These are phyloP conservation scores for Syrphus vitripennis DNA, from an alignment of 2,888 invertebrate species.

Conservation along the genomic window DNA sequence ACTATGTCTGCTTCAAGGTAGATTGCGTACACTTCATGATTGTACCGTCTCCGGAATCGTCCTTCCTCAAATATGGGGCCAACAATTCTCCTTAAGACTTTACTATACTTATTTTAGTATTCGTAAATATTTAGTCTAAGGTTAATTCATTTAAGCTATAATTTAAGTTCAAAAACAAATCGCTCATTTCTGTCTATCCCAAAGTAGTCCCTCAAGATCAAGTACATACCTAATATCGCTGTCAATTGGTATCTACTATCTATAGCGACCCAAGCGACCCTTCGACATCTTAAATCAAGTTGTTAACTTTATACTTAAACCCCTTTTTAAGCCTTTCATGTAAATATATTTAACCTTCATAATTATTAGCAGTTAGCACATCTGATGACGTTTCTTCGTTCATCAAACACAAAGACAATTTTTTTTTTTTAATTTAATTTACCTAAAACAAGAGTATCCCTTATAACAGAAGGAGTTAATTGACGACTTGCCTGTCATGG, in stretches of 20 bases:
- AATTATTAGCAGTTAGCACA: not conserved
- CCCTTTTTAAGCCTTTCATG: not conserved
- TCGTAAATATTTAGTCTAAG: too few relatives aligned
- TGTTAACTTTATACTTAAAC: not conserved
- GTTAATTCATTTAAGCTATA: too few relatives aligned
- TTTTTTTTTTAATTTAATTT: not conserved
- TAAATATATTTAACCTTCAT: not conserved
- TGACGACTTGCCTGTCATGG: constrained; percentile 26
- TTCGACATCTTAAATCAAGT: not conserved
- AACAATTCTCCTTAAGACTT: too few relatives aligned
- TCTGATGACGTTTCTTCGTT: not conserved
- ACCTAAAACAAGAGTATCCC: not conserved
- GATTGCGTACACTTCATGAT: too few relatives aligned
- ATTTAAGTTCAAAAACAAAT: too few relatives aligned
- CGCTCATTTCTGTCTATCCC: too few relatives aligned
- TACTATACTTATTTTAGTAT: too few relatives aligned
- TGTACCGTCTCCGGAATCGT: too few relatives aligned
- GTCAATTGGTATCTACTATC: not conserved
- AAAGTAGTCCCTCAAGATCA: not conserved
- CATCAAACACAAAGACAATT: not conserved
- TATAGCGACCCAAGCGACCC: not conserved
- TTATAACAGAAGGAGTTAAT: not conserved
- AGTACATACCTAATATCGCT: too few relatives aligned
- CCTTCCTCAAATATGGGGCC: too few relatives aligned
- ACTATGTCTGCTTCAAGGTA: too few relatives aligned